Base-by-base conservation (phyloP, 2,888 invertebrate species). In the Drosophila pseudotalamancana region DNA sequence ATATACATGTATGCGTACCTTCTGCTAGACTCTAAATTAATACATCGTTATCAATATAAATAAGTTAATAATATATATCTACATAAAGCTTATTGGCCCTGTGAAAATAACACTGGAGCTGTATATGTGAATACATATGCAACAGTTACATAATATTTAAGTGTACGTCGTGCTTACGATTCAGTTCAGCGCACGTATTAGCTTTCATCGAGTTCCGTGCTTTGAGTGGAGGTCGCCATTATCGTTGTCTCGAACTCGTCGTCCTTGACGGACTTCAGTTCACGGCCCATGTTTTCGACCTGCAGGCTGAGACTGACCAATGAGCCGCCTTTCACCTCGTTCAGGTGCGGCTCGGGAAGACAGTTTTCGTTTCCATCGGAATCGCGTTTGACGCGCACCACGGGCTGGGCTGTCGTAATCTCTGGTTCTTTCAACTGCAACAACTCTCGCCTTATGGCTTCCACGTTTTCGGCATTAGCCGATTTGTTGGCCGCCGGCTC, bases 201-300 rank as follows among this genome's bases (percentile, higher is more conserved):
- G 35, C 54, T 70, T 23, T 53, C 34, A 43, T 45, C 34, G 14
- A 16, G 19, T 40, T 21, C 12, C 23, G 23, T 35, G 35, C 11
- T 54, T 18, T 39, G 11, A 27, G 50, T 35, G 6, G 39, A 9
- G 11, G 25, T 37, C 6, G 21, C 31, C 6, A 34, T 54, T 8
- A 16, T 40, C 6, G 72, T 63, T 31, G 49, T 43, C 14, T 57
- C 23, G 21, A 32, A 3, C 19, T 45, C 49, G 8, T 80, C 71
- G n/a, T 89, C 88, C 5, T 77, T 75, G 11, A 91, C 56, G n/a
- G 89, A 89, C 60, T 91, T 90, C 21, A 91, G 77, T 64, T 91
- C 90, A 18, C 91, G 87, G 14, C 91, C 90, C 42, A 89, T 77
- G 11, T 81, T 86, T 62, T 88, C 86, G 8, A 86, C 46, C 62